These are phyloP conservation scores for Machaerirhynchus nigripectus DNA, from an alignment of 2,113 vertebrate genomes.

Conservation along the genomic window DNA sequence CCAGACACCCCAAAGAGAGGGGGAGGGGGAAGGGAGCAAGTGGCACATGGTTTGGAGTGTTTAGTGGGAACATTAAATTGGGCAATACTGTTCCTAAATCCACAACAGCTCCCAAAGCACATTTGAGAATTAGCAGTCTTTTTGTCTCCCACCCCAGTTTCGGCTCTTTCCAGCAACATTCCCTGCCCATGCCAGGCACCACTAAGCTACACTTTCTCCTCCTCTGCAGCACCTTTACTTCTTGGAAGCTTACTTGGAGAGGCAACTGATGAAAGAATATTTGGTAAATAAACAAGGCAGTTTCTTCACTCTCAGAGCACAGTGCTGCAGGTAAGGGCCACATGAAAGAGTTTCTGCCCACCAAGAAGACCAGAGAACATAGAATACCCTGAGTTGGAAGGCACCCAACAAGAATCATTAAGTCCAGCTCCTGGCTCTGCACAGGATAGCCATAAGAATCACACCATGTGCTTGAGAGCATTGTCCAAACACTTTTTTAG, in stretches of 20 bases:
- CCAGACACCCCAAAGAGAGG: background rate
- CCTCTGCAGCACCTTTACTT: background rate
- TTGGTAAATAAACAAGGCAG: background rate
- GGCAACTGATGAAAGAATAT: background rate
- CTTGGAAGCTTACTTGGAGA: background rate
- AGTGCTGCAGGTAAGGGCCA: background rate
- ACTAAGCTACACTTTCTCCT: background rate
- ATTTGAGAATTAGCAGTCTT: background rate
- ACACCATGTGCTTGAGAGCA: no score
- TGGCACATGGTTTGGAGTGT: background rate
- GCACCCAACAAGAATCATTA: background rate
- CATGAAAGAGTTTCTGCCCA: background rate
- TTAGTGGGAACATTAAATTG: background rate
- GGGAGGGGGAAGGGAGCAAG: background rate
- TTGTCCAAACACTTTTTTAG: background rate
- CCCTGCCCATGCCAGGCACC: background rate
- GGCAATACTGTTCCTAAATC: background rate
- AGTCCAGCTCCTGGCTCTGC: background rate
- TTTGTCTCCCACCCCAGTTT: background rate
- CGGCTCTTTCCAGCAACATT: background rate
- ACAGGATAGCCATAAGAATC: background rate
- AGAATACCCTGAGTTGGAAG: background rate
- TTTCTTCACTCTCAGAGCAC: background rate
- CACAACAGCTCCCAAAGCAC: background rate
- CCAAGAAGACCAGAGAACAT: background rate